Evolutionary conservation across 2,888 invertebrate genomes (phyloP), one percentile per base, ranked within the genome.

Genomic region (Bhutanitis thaidina): DNA sequence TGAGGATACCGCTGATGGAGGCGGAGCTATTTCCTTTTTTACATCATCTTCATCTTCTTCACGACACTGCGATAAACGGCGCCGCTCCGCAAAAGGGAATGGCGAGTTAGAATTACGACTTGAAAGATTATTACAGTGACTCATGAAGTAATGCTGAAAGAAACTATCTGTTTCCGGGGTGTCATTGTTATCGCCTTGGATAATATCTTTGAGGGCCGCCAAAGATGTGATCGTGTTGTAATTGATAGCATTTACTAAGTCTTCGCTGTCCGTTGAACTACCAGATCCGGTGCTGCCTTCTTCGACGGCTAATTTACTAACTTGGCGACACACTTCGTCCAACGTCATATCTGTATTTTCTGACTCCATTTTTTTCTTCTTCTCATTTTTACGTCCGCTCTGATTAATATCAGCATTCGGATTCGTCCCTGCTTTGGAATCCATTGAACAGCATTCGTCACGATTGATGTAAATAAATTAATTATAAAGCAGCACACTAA

Each of bases 41-140:
- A 79, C 91, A 59, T 94, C 94, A 47, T 95, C 94, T 72, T 96
- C 95, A 65, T 96, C 96, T 80, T 96, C 96, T 73, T 96, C 96
- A 54, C 94, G 91, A 73, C 96, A 96, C 77, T 96, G 95, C 2
- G 95, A 96, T 57, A 96, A 77, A 10, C 96, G 91, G 27, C 94
- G 88, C 4, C 93, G 88, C 62, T 92, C 92, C 49, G 87, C 84
- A 63, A 90, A 92, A 1, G 90, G 86, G 59, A 91, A 86, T 32
- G 91, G 77, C 4, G 83, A 63, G 55, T 68, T 78, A 0, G 78
- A 63, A 62, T 91, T 91, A 51, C 92, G 87, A 54, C 93, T 93
- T 25, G 94, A 93, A 55, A 94, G 80, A 63, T 92, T 91, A 72
- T 93, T 94, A 58, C 93, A 93, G 70, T 94, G 94, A 60, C 93